Evolutionary conservation across 2,113 vertebrate species (phyloP).

Genomic region (Pollimyrus isidori): DNA sequence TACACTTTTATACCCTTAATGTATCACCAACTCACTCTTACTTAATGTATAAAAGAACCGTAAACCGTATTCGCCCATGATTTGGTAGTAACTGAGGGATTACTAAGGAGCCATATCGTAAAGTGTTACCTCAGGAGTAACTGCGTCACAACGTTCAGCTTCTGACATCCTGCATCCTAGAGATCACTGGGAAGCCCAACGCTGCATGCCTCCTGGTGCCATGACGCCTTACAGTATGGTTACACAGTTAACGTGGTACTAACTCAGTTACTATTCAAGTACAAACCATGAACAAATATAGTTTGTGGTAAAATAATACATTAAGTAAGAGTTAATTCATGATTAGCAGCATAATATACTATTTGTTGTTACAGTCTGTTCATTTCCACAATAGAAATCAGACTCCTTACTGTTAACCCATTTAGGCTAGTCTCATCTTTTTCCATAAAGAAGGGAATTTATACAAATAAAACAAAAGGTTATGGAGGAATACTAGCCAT

Average conservation of each 20-base stretch:
- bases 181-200: background rate
- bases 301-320: background rate
- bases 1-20: background rate
- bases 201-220: background rate
- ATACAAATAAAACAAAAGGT: background rate
- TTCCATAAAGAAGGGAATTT: background rate
- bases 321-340: background rate
- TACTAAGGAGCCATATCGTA: too few species aligned
- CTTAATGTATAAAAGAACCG: background rate
- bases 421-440: slow-evolving; percentile 25
- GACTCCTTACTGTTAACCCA: background rate
- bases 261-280: background rate
- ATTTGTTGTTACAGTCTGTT: background rate
- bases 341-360: background rate
- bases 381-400: background rate
- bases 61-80: background rate
- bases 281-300: background rate
- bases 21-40: background rate
- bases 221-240: background rate
- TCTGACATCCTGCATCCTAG: background rate
- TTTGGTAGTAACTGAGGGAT: background rate
- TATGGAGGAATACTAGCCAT: background rate
- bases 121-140: background rate
- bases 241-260: background rate
- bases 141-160: background rate